Conservation (phyloP, 1,140 invertebrate genomes). For the Drosophila tani region DNA sequence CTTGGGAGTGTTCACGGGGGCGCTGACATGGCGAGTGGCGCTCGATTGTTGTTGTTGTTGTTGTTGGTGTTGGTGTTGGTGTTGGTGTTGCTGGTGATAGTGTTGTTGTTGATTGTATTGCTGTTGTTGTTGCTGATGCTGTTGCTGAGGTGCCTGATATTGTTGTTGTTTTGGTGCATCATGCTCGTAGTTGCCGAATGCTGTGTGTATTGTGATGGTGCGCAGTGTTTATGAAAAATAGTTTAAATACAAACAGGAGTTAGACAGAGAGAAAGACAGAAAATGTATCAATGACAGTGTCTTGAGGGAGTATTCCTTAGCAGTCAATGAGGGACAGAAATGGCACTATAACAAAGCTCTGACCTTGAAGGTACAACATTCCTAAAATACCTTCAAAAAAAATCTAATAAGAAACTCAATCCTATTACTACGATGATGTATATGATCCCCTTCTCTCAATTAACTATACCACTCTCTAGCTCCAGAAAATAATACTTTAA, state of each 20-base stretch:
- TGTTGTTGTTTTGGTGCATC: slow-evolving; percentile 64
- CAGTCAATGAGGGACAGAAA: slow-evolving; percentile 35
- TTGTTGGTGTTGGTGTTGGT: slow-evolving; percentile 53
- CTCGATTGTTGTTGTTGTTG: slow-evolving; percentile 63
- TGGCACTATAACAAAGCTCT: slow-evolving; percentile 8
- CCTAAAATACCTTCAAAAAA: slow-evolving; percentile 4
- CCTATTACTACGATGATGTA: neutral
- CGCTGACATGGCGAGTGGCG: slow-evolving; percentile 88
- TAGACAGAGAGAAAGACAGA: slow-evolving; percentile 59
- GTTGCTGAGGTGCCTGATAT: slow-evolving; percentile 69
- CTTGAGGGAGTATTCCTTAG: slow-evolving; percentile 12
- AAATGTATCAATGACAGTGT: slow-evolving; percentile 12
- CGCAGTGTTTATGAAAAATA: slow-evolving; percentile 57
- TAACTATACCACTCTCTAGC: slow-evolving; percentile 2
- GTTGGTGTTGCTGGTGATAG: slow-evolving; percentile 57
- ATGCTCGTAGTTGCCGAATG: slow-evolving; percentile 72
- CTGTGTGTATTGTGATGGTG: slow-evolving; percentile 44
- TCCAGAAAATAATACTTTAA: slow-evolving; percentile 39
- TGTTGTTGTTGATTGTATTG: slow-evolving; percentile 66
- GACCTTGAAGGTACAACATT: neutral
- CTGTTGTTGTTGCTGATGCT: slow-evolving; percentile 63
- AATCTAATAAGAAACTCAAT: slow-evolving; percentile 9
- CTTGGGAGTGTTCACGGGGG: slow-evolving; percentile 90
- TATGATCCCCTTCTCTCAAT: neutral
- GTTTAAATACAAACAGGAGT: slow-evolving; percentile 72